phyloP scores from a whole-genome alignment of 2,888 invertebrate genomes.

The Andrena minutula region DNA sequence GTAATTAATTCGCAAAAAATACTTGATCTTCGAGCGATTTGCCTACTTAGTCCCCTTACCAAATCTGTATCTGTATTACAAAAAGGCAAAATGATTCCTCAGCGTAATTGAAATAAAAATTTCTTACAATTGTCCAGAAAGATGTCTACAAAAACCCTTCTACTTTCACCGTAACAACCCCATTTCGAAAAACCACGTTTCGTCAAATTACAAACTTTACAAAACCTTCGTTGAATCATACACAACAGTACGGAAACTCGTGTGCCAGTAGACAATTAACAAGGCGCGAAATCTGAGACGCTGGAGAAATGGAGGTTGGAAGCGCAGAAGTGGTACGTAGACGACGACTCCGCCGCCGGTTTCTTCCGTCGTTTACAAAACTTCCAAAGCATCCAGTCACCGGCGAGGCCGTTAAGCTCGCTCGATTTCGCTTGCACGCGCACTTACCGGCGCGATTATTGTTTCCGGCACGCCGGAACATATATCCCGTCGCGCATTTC shows the following conservation, averaged over 20 bases:
- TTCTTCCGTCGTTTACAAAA: constrained; percentile 53
- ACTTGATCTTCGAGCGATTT: too few species aligned
- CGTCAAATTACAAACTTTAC: not conserved
- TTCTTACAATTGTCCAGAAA: too few species aligned
- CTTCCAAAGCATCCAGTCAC: constrained; percentile 33
- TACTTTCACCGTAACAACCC: too few species aligned
- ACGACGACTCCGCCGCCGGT: constrained; percentile 3
- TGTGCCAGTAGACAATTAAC: constrained; percentile 25
- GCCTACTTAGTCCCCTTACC: too few species aligned
- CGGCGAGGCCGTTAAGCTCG: constrained; percentile 42
- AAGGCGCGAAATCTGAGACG: constrained; percentile 29
- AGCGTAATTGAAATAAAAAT: too few species aligned
- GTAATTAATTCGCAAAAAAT: too few species aligned
- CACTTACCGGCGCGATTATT: constrained; percentile 60
- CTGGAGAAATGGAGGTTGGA: not conserved
- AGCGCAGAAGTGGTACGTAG: not conserved
- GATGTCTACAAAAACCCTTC: too few species aligned
- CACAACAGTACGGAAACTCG: not conserved
- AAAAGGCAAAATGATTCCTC: too few species aligned
- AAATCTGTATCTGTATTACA: too few species aligned
- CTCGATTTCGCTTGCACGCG: constrained; percentile 45
- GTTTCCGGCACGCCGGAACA: constrained; percentile 64
- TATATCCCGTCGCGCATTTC: constrained; percentile 68
- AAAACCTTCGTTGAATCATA: not conserved
- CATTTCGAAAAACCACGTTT: not conserved